Percentiles rank a stretch among this genome's conserved stretches.
Evolutionary conservation across 2,888 invertebrate species (phyloP).

Genomic region (Agrochola lota): DNA sequence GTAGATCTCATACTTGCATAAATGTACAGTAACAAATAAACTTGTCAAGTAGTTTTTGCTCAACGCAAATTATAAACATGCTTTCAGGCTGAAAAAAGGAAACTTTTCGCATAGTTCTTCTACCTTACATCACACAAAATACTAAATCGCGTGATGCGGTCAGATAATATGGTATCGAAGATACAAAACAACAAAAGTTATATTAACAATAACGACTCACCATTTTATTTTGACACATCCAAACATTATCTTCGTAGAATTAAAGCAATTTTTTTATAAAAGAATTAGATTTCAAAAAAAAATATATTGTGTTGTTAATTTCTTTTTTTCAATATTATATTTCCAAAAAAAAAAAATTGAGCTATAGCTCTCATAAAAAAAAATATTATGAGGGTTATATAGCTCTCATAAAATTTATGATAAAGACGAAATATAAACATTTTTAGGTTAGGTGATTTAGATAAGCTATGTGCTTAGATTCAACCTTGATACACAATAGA

Average conservation of each 20-base stretch:
- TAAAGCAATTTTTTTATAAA: slow-evolving; percentile 40
- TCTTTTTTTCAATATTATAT: too few relatives aligned
- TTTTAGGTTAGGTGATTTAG: slow-evolving; percentile 5
- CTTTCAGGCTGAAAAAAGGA: too few relatives aligned
- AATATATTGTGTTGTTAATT: too few relatives aligned
- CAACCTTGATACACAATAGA: not conserved
- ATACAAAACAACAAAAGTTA: slow-evolving; percentile 45
- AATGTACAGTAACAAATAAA: too few relatives aligned
- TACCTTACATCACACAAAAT: not conserved
- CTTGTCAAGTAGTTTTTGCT: too few relatives aligned
- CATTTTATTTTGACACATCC: slow-evolving; percentile 43
- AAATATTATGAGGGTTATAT: not conserved
- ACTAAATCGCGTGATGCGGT: slow-evolving; percentile 23
- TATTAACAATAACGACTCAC: slow-evolving; percentile 32
- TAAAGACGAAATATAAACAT: slow-evolving; percentile 17
- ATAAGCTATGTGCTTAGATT: not conserved
- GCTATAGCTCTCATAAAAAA: too few relatives aligned
- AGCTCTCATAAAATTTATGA: slow-evolving; percentile 39
- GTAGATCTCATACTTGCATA: too few relatives aligned
- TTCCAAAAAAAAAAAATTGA: too few relatives aligned
- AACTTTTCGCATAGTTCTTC: not conserved
- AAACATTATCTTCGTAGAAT: slow-evolving; percentile 42
- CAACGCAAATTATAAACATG: too few relatives aligned
- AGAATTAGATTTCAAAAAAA: too few relatives aligned
- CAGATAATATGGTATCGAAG: slow-evolving; percentile 19